Conservation (phyloP, 2,113 vertebrate species). For the Myrmecophaga tridactyla region DNA sequence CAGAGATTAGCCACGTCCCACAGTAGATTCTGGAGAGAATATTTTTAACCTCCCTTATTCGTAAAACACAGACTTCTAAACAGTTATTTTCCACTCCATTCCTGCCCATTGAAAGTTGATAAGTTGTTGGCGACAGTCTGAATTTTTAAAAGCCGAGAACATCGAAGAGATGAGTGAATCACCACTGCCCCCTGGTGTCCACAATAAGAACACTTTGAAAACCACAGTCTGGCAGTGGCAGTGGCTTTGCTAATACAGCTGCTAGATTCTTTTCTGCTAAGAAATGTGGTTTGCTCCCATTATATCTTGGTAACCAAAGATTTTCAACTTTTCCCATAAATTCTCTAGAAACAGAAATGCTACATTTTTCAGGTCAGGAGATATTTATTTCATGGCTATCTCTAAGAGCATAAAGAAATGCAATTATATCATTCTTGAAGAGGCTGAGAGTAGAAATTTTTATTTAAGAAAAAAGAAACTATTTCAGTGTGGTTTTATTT, state of each 20-base stretch:
- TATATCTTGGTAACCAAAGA: slow-evolving; percentile 21
- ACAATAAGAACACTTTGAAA: neutral
- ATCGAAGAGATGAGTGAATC: slow-evolving; percentile 54
- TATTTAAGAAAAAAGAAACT: neutral
- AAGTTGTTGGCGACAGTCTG: neutral
- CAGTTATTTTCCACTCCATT: slow-evolving; percentile 72
- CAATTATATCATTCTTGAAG: slow-evolving; percentile 25
- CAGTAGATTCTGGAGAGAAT: slow-evolving; percentile 13
- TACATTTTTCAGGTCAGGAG: neutral
- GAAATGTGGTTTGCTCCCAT: slow-evolving; percentile 37
- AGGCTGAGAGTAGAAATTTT: slow-evolving; percentile 7
- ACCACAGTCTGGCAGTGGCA: rapidly evolving
- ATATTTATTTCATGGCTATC: slow-evolving; percentile 44
- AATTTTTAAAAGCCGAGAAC: slow-evolving; percentile 9
- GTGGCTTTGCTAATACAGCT: neutral
- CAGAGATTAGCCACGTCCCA: neutral
- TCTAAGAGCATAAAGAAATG: slow-evolving; percentile 44
- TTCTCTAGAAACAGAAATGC: slow-evolving; percentile 34
- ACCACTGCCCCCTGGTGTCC: slow-evolving; percentile 83
- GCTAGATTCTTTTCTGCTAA: slow-evolving; percentile 23
- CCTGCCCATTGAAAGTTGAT: slow-evolving; percentile 60
- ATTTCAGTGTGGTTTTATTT: neutral
- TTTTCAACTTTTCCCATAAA: slow-evolving; percentile 16
- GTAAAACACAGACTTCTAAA: slow-evolving; percentile 64
- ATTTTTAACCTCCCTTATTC: slow-evolving; percentile 53